Percentiles rank a stretch among this genome's conserved stretches.
Conservation (phyloP, 2,797 vertebrate genomes). For the Phoxinus dragarum region DNA sequence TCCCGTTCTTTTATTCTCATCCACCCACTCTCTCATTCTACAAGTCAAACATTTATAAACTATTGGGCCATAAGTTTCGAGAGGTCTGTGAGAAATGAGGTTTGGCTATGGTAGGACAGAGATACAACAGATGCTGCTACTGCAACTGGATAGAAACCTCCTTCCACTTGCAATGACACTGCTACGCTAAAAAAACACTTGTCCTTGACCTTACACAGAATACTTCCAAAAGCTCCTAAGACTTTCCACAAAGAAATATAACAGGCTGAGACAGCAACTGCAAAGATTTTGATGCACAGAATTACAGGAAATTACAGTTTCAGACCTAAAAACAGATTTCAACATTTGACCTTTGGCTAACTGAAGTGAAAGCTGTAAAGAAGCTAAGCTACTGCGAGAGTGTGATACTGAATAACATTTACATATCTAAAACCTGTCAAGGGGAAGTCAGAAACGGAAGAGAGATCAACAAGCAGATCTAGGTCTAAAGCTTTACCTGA, state of each 20-base stretch:
- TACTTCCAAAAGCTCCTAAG: background rate
- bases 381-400: background rate
- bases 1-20: slow-evolving; percentile 57
- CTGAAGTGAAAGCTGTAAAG: slow-evolving; percentile 42
- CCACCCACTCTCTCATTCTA: slow-evolving; percentile 30
- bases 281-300: background rate
- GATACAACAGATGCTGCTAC: slow-evolving; percentile 42
- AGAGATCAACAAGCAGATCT: slow-evolving; percentile 45
- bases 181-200: slow-evolving; percentile 6
- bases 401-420: background rate
- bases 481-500: background rate
- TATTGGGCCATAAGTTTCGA: slow-evolving; percentile 30
- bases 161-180: background rate
- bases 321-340: slow-evolving; percentile 1
- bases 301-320: background rate
- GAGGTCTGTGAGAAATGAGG: slow-evolving; percentile 35
- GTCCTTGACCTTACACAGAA: slow-evolving; percentile 2
- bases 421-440: slow-evolving; percentile 33
- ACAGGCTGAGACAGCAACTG: background rate
- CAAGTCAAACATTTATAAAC: slow-evolving; percentile 47
- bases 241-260: background rate
- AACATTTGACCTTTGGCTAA: background rate
- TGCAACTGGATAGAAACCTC: background rate
- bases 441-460: slow-evolving; percentile 54
- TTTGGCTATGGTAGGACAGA: slow-evolving; percentile 22